These are phyloP conservation scores for Caenorhabditis zanzibari DNA, from an alignment of 2,888 invertebrate species.

Conservation along the genomic window DNA sequence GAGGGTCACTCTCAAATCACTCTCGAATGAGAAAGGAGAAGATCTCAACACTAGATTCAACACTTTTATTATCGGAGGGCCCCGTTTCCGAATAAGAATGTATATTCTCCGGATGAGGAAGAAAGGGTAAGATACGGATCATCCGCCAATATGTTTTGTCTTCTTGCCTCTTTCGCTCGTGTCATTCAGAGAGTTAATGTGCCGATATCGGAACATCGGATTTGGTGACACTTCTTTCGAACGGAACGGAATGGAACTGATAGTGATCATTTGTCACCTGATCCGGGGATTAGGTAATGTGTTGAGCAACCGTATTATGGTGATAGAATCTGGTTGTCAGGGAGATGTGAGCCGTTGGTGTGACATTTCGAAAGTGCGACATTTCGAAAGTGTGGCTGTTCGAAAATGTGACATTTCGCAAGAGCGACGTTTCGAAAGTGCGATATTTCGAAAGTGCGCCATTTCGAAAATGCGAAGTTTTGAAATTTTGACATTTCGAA, in stretches of 20 bases:
- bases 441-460: too few species aligned
- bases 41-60: slow-evolving; percentile 40
- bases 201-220: slow-evolving; percentile 32
- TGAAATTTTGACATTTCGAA: too few species aligned
- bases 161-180: slow-evolving; percentile 33
- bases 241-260: slow-evolving; percentile 5
- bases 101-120: slow-evolving; percentile 19
- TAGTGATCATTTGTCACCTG: slow-evolving; percentile 35
- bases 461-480: too few species aligned
- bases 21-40: slow-evolving; percentile 38
- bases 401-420: too few species aligned
- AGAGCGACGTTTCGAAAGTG: too few species aligned
- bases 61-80: slow-evolving; percentile 56
- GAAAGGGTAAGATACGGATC: slow-evolving; percentile 53
- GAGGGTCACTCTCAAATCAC: slow-evolving; percentile 46
- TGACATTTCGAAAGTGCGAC: too few species aligned
- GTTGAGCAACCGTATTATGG: not conserved
- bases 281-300: not conserved
- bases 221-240: slow-evolving; percentile 51
- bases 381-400: too few species aligned
- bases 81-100: not conserved
- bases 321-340: not conserved
- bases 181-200: slow-evolving; percentile 27
- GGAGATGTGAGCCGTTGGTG: too few species aligned
- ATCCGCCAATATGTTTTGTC: slow-evolving; percentile 41